Evolutionary conservation across 2,888 invertebrate genomes (phyloP).

Genomic region (Graphium colonna): DNA sequence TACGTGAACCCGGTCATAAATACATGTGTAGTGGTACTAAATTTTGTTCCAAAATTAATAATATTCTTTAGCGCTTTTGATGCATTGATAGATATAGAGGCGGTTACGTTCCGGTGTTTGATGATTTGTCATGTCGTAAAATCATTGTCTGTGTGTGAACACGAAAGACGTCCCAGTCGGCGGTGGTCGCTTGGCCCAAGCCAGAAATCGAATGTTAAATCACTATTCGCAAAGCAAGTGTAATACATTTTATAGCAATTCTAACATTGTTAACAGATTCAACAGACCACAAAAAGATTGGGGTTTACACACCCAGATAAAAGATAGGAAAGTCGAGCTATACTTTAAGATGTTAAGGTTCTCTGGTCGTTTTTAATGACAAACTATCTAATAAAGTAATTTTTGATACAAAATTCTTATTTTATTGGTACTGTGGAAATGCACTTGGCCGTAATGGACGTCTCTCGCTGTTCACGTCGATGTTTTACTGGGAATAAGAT

Average conservation of each 20-base stretch:
- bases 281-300: no score
- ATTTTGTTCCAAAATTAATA: constrained; percentile 48
- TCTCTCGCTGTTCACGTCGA: constrained; percentile 44
- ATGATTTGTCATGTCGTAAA: constrained; percentile 28
- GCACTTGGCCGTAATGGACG: constrained; percentile 34
- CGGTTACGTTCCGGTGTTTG: constrained; percentile 41
- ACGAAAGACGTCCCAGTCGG: constrained; percentile 26
- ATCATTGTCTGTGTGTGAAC: constrained; percentile 5
- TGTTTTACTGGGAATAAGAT: constrained; percentile 46
- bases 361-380: no score
- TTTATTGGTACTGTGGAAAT: not conserved
- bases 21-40: constrained; percentile 46
- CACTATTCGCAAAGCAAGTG: constrained; percentile 19
- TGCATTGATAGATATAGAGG: constrained; percentile 53
- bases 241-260: no score
- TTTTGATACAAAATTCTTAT: no score
- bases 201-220: constrained; percentile 20
- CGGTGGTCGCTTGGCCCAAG: constrained; percentile 1
- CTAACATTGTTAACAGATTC: no score
- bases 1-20: constrained; percentile 38
- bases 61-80: constrained; percentile 55
- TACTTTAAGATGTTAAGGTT: no score
- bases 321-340: no score
- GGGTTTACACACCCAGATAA: no score
- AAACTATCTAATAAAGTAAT: no score